phyloP scores from a whole-genome alignment of 2,113 vertebrate genomes.

The Pelobates fuscus region DNA sequence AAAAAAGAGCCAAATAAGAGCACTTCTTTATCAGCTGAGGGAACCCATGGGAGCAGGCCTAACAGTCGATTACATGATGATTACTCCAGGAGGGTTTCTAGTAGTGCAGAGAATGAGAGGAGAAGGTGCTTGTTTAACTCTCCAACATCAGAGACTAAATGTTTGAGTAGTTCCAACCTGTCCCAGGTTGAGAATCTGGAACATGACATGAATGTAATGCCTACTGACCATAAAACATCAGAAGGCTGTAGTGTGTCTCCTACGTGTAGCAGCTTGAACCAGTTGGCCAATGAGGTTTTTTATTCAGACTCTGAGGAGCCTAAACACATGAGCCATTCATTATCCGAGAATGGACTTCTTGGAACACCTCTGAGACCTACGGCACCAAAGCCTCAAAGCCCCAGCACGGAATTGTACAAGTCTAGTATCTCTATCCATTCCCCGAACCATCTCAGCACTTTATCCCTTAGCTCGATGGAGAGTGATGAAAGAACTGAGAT shows the following conservation, averaged over 20 bases:
- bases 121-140: conserved; percentile 63
- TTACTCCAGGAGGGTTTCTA: conserved; percentile 86
- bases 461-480: conserved; percentile 69
- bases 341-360: conserved; percentile 51
- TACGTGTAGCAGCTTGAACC: conserved; percentile 36
- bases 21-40: conserved; percentile 39
- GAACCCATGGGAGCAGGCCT: conserved; percentile 54
- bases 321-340: conserved; percentile 44
- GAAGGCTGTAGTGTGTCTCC: conserved; percentile 40
- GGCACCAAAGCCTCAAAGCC: conserved; percentile 73
- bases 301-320: conserved; percentile 48
- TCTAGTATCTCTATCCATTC: conserved; percentile 57
- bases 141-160: conserved; percentile 15
- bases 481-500: conserved; percentile 64
- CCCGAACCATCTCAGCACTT: conserved; percentile 57
- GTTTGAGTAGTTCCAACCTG: conserved; percentile 13
- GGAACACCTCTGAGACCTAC: conserved; percentile 55
- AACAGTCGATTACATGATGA: conserved; percentile 86
- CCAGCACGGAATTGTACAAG: conserved; percentile 54
- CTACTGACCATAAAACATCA: conserved; percentile 25
- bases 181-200: conserved; percentile 32
- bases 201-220: conserved; percentile 29
- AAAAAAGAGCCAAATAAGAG: conserved; percentile 63
- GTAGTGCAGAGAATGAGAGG: conserved; percentile 65
- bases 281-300: conserved; percentile 60